A percentile compares a stretch with the other conserved stretches of the same genome.
Conservation (phyloP, 2,797 vertebrate genomes). For the Cheirogaleus major region DNA sequence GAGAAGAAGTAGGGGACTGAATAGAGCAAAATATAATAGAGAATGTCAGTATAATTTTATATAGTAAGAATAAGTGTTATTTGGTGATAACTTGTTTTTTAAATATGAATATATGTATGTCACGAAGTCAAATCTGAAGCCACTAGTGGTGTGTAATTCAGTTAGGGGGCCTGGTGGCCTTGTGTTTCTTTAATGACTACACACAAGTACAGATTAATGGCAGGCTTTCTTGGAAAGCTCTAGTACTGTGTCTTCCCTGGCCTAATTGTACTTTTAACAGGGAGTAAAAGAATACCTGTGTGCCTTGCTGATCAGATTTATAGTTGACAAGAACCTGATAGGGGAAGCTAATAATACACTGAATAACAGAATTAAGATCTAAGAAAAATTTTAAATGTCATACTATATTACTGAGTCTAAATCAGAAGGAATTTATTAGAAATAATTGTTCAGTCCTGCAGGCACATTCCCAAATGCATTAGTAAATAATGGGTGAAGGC, state of each 20-base stretch:
- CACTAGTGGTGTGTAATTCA: background rate
- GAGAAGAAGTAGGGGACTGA: background rate
- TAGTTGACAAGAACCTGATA: background rate
- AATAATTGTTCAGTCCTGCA: background rate
- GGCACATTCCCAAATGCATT: background rate
- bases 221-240: background rate
- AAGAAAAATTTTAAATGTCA: background rate
- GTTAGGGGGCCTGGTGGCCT: background rate
- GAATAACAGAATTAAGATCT: background rate
- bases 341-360: background rate
- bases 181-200: background rate
- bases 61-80: background rate
- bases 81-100: background rate
- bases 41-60: background rate
- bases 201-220: background rate
- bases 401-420: background rate
- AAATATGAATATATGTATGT: background rate
- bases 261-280: background rate
- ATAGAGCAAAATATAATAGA: background rate
- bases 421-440: background rate
- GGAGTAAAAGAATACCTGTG: constrained; percentile 18
- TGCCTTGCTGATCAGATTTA: constrained; percentile 5
- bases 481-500: background rate
- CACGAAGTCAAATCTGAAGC: background rate
- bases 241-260: background rate